A percentile compares a stretch with the other conserved stretches of the same genome.
Conservation (phyloP, 2,797 vertebrate genomes). For the Lithobates sylvaticus region DNA sequence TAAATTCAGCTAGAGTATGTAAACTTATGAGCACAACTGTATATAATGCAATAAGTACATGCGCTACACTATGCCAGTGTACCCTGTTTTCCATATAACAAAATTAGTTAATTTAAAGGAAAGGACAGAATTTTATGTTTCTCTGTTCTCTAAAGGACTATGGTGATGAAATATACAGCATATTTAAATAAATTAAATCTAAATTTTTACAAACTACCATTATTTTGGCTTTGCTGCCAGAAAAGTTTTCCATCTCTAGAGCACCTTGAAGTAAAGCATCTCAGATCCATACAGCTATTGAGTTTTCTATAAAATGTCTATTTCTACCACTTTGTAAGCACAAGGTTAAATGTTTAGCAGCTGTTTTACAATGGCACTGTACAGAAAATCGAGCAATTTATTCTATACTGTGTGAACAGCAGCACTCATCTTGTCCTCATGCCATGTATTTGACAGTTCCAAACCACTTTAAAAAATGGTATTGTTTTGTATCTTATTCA, state of each 20-base stretch:
- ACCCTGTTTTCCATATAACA: no score
- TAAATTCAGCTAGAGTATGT: no score
- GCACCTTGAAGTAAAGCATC: neutral
- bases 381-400: conserved; percentile 52
- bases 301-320: neutral
- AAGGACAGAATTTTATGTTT: no score
- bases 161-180: no score
- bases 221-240: no score
- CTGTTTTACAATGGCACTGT: conserved; percentile 44
- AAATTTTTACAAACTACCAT: no score
- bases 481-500: conserved; percentile 72
- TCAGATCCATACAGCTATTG: neutral
- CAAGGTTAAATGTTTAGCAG: conserved; percentile 55
- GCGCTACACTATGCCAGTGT: no score
- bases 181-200: no score
- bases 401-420: conserved; percentile 32
- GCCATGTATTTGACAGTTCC: conserved; percentile 69
- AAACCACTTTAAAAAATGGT: conserved; percentile 74
- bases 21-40: no score
- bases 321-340: neutral
- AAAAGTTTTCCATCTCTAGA: neutral
- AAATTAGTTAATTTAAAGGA: no score
- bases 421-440: conserved; percentile 67
- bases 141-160: no score
- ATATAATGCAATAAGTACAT: no score